These are phyloP conservation scores for Epinephelus fuscoguttatus DNA, from an alignment of 2,113 vertebrate genomes.

Conservation along the genomic window DNA sequence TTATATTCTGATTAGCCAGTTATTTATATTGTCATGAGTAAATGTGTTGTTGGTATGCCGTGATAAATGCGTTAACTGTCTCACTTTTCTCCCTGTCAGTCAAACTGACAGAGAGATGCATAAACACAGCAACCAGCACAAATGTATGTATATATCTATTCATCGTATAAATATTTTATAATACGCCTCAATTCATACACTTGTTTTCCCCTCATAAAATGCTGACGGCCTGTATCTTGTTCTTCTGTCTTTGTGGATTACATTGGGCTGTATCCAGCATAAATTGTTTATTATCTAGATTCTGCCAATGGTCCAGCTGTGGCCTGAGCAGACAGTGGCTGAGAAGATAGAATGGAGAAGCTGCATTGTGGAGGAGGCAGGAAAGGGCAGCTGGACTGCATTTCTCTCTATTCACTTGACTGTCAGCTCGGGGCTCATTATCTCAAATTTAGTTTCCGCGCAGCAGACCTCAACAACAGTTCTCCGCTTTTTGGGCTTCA, in stretches of 20 bases:
- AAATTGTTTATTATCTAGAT: slow-evolving; percentile 38
- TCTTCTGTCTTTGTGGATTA: slow-evolving; percentile 4
- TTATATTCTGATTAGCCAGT: slow-evolving; percentile 44
- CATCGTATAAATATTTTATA: background rate
- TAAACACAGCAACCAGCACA: background rate
- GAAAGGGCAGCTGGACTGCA: slow-evolving; percentile 42
- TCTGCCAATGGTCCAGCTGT: slow-evolving; percentile 40
- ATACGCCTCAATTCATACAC: background rate
- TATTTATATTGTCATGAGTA: slow-evolving; percentile 55
- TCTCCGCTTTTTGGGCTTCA: slow-evolving; percentile 4
- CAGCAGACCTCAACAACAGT: slow-evolving; percentile 27
- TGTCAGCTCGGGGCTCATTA: slow-evolving; percentile 57
- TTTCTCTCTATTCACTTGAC: slow-evolving; percentile 54
- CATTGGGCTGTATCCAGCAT: background rate
- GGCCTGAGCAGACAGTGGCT: slow-evolving; percentile 4
- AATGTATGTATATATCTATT: background rate
- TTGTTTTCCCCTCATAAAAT: background rate
- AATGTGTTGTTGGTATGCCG: slow-evolving; percentile 5
- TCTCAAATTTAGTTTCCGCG: slow-evolving; percentile 43
- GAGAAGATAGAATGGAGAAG: slow-evolving; percentile 32
- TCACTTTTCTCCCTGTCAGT: slow-evolving; percentile 4
- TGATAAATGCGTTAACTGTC: slow-evolving; percentile 15
- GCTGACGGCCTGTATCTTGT: background rate
- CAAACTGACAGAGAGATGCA: background rate
- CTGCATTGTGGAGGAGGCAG: slow-evolving; percentile 30